These are phyloP conservation scores for Agelastica alni DNA, from an alignment of 2,888 invertebrate species.

Conservation along the genomic window DNA sequence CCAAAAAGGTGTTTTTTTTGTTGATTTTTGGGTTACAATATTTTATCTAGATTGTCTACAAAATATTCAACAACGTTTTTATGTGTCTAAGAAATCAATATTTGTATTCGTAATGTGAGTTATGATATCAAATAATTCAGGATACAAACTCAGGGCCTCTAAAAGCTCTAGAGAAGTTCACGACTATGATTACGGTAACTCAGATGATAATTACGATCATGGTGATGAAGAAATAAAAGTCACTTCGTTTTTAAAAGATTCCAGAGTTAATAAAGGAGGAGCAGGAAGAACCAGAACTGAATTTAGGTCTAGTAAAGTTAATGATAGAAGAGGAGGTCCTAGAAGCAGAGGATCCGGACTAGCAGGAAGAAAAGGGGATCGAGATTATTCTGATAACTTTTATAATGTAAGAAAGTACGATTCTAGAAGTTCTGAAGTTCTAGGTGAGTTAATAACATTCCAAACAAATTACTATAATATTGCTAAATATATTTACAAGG, in stretches of 20 bases:
- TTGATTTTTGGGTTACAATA: constrained; percentile 4
- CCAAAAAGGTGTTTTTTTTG: constrained; percentile 17
- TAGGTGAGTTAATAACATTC: too few relatives aligned
- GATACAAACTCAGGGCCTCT: constrained; percentile 66
- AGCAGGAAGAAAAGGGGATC: constrained; percentile 51
- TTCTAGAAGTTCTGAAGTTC: constrained; percentile 47
- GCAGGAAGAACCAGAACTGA: constrained; percentile 45
- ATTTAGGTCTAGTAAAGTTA: constrained; percentile 45
- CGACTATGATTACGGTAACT: constrained; percentile 58
- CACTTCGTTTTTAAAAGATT: constrained; percentile 36
- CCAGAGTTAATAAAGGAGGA: constrained; percentile 34
- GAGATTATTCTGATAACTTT: constrained; percentile 59
- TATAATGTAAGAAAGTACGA: constrained; percentile 55
- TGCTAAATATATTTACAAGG: too few relatives aligned
- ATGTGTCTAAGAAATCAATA: constrained; percentile 6
- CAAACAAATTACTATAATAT: too few relatives aligned
- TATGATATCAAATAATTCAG: constrained; percentile 69
- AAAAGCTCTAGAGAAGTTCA: constrained; percentile 58
- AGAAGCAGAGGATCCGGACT: constrained; percentile 44
- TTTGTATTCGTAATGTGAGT: constrained; percentile 57
- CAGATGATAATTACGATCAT: constrained; percentile 57
- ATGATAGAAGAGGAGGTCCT: constrained; percentile 44
- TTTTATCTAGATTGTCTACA: background rate
- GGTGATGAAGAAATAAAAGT: constrained; percentile 45
- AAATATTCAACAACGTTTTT: background rate